phyloP scores from a whole-genome alignment of 2,888 invertebrate genomes.

The Alviniconcha strummeri region DNA sequence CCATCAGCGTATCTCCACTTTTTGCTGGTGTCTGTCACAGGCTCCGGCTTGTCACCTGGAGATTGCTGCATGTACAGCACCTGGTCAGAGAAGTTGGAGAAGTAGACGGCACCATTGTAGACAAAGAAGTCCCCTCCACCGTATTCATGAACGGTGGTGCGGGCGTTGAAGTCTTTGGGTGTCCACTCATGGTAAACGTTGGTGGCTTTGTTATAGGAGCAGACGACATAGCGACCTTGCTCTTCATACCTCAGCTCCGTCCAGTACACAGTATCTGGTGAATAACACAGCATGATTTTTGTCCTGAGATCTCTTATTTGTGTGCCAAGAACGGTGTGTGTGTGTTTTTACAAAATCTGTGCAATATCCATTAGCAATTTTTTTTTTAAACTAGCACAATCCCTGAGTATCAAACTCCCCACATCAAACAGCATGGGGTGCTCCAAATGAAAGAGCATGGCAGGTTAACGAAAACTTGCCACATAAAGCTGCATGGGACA shows the following conservation, averaged over 20 bases:
- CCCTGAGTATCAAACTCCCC: too few species aligned
- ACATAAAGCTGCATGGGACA: too few species aligned
- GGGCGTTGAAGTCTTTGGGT: slow-evolving; percentile 64
- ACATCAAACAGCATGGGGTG: too few species aligned
- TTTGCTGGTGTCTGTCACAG: slow-evolving; percentile 57
- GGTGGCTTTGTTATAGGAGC: slow-evolving; percentile 53
- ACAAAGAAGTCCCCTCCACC: slow-evolving; percentile 73
- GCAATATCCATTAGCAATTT: too few species aligned
- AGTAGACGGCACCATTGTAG: slow-evolving; percentile 63
- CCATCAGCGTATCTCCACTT: slow-evolving; percentile 67
- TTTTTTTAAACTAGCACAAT: too few species aligned
- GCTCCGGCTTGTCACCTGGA: slow-evolving; percentile 48
- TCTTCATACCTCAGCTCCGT: slow-evolving; percentile 65
- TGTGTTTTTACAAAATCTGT: background rate
- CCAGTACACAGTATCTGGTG: slow-evolving; percentile 68
- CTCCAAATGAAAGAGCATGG: too few species aligned
- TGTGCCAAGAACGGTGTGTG: background rate
- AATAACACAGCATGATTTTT: background rate
- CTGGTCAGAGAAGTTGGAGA: slow-evolving; percentile 69
- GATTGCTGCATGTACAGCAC: slow-evolving; percentile 62
- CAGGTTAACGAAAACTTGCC: too few species aligned
- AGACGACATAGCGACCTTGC: slow-evolving; percentile 66
- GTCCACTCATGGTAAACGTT: slow-evolving; percentile 58
- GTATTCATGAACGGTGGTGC: slow-evolving; percentile 74
- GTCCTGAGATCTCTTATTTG: background rate